Percentiles rank a stretch among this genome's conserved stretches.
These are phyloP conservation scores for Caenorhabditis brenneri DNA, from an alignment of 1,140 invertebrate genomes.

Conservation along the genomic window DNA sequence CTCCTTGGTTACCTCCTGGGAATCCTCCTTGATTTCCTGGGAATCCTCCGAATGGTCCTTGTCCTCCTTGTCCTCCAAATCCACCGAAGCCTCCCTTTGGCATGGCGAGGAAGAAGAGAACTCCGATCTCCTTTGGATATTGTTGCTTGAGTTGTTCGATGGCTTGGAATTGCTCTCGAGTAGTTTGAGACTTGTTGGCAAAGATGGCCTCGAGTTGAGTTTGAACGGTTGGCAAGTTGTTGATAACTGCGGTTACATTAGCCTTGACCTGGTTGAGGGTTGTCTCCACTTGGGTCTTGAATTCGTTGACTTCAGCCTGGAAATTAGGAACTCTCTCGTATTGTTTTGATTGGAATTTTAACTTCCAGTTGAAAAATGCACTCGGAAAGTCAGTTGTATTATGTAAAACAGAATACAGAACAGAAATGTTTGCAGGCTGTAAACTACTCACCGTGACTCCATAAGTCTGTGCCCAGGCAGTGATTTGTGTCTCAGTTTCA, in stretches of 20 bases:
- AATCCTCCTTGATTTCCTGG: conserved; percentile 8
- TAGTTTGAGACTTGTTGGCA: conserved; percentile 12
- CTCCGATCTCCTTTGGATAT: neutral
- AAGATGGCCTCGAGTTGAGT: conserved; percentile 37
- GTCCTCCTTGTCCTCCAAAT: neutral
- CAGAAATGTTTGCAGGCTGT: too few species aligned
- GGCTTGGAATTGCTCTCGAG: conserved; percentile 2
- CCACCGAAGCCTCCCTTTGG: conserved; percentile 2
- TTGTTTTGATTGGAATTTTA: too few species aligned
- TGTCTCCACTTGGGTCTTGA: conserved; percentile 1
- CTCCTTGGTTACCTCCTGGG: neutral
- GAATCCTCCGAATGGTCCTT: conserved; percentile 16
- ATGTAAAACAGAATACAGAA: too few species aligned
- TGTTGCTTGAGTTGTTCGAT: neutral
- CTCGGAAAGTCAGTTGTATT: too few species aligned
- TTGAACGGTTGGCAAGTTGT: conserved; percentile 1
- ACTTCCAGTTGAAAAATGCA: too few species aligned
- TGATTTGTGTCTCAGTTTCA: conserved; percentile 5
- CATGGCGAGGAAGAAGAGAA: conserved; percentile 8
- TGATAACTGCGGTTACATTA: neutral
- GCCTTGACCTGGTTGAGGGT: conserved; percentile 24
- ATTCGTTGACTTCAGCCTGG: conserved; percentile 9
- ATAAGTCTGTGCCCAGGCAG: neutral
- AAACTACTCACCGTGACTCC: neutral
- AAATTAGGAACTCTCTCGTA: neutral